These are phyloP conservation scores for Sebastes hubbsi DNA, from an alignment of 2,797 vertebrate genomes.

Conservation along the genomic window DNA sequence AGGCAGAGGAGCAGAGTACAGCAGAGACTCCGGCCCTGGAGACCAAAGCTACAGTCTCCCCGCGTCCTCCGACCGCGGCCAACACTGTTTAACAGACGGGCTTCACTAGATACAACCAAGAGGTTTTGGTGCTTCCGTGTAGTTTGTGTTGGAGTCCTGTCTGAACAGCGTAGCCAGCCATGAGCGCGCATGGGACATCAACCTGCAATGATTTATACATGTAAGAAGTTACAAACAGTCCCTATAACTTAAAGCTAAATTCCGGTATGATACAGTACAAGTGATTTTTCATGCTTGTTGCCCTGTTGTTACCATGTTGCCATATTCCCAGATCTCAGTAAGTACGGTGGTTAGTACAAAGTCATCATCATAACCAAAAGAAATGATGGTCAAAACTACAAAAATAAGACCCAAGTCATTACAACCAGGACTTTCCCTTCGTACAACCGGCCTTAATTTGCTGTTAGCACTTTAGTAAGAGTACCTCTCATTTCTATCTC, in stretches of 20 bases:
- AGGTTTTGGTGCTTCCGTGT: no score
- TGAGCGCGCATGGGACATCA: no score
- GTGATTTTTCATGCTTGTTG: neutral
- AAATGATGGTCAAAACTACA: neutral
- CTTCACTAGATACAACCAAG: no score
- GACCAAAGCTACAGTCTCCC: no score
- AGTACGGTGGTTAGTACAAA: neutral
- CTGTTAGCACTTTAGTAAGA: neutral
- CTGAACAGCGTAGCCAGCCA: no score
- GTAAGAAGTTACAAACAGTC: no score
- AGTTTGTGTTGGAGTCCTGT: no score
- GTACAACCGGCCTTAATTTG: neutral
- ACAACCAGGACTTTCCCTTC: neutral
- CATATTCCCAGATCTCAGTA: neutral
- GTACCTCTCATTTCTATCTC: neutral
- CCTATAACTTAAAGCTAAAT: neutral
- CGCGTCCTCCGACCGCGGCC: no score
- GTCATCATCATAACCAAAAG: neutral
- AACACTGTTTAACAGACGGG: no score
- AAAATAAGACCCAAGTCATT: neutral
- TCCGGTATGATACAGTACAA: neutral
- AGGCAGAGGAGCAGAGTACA: no score
- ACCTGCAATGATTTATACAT: no score
- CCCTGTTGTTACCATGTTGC: neutral
- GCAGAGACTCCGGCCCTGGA: no score